These are phyloP conservation scores for Enteromius argenteus DNA, from an alignment of 2,797 vertebrate species.

Conservation along the genomic window DNA sequence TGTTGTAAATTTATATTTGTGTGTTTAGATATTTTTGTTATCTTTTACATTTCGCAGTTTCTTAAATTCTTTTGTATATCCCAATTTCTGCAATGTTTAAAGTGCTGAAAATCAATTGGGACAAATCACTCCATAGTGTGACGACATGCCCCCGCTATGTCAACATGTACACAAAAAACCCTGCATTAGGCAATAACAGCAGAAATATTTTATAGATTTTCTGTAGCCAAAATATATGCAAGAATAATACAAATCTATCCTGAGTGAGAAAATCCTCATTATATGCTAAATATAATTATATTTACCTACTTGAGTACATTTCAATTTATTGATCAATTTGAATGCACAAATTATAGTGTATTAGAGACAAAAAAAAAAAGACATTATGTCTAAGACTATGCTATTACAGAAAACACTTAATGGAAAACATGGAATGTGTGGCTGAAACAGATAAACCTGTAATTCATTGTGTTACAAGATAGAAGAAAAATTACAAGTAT, in stretches of 20 bases:
- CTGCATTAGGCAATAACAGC: background rate
- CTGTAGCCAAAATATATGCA: background rate
- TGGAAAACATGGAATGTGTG: background rate
- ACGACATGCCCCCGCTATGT: background rate
- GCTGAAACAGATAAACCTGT: constrained; percentile 13
- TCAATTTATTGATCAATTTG: background rate
- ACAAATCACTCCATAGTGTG: background rate
- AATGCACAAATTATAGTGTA: background rate
- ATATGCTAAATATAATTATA: background rate
- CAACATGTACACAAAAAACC: background rate
- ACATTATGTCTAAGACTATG: background rate
- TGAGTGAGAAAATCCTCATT: background rate
- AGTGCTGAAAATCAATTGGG: background rate
- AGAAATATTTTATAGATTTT: background rate
- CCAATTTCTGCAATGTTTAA: background rate
- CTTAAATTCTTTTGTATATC: background rate
- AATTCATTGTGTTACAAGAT: constrained; percentile 21
- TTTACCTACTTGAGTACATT: background rate
- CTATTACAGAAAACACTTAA: background rate
- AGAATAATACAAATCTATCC: background rate
- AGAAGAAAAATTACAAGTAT: constrained; percentile 17
- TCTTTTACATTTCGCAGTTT: background rate
- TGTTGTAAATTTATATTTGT: background rate
- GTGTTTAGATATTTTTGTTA: background rate
- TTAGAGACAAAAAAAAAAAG: background rate